phyloP scores from a whole-genome alignment of 2,888 invertebrate species.

The Xestia c-nigrum region DNA sequence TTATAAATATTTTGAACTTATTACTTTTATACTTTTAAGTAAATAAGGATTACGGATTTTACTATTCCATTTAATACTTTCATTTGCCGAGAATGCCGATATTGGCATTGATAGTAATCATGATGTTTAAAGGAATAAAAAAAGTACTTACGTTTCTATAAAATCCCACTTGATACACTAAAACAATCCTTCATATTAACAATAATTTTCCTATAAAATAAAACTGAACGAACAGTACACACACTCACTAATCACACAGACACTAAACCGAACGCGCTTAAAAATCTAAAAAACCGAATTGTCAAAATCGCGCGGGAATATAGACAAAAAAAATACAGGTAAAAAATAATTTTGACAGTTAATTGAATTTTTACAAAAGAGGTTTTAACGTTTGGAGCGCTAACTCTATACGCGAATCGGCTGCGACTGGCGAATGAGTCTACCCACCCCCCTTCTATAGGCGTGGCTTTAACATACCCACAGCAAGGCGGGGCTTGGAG shows the following conservation, averaged over 20 bases:
- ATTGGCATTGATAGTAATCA: background rate
- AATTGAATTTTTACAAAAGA: constrained; percentile 66
- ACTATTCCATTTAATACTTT: background rate
- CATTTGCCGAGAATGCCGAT: background rate
- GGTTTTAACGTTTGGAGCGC: constrained; percentile 70
- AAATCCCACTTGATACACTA: constrained; percentile 59
- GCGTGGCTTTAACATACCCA: constrained; percentile 78
- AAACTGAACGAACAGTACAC: constrained; percentile 57
- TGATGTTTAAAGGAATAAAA: background rate
- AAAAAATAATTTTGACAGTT: constrained; percentile 61
- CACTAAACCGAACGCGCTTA: constrained; percentile 61
- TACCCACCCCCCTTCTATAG: constrained; percentile 74
- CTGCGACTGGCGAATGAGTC: constrained; percentile 83
- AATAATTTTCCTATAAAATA: constrained; percentile 39
- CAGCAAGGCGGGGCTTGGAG: constrained; percentile 75
- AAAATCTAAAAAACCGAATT: constrained; percentile 46
- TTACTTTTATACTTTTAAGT: background rate
- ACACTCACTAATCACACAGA: constrained; percentile 63
- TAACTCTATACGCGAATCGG: constrained; percentile 84
- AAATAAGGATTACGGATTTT: background rate
- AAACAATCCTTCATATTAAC: constrained; percentile 64
- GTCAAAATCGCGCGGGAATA: constrained; percentile 64
- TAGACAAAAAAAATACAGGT: constrained; percentile 51
- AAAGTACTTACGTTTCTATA: constrained; percentile 60
- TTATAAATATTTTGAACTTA: constrained; percentile 5